Evolutionary conservation across 2,113 vertebrate species (phyloP), one percentile per base, ranked within the genome.

Genomic region (Megaceryle torquata): DNA sequence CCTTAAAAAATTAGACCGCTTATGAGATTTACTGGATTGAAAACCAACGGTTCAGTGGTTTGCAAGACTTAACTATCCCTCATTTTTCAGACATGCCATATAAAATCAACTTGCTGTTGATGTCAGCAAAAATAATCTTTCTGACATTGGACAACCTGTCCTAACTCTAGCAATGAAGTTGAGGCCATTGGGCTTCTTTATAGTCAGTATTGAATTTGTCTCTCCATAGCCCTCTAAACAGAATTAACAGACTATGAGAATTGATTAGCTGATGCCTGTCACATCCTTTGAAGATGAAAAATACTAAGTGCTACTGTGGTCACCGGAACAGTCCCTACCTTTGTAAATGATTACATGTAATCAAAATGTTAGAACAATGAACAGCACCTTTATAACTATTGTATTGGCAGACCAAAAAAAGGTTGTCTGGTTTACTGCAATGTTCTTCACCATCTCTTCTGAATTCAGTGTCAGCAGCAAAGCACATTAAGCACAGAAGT

Each of bases 211-310:
- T 63, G 35, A 78, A 82, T 88, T 77, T 0, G 1, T 83, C 15
- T 74, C 7, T 80, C 48, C 5, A 6, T 61, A 85, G 4, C 4
- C 8, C 35, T 81, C 51, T 83, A 59, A 91, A 86, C 2, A 74
- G 69, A 78, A 67, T 41, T 63, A 82, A 88, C 79, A 51, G 18
- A 5, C 29, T 81, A 19, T 56, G 22, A 74, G 28, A 82, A 77
- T 83, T 91, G 84, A 89, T 77, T 89, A 94, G 20, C 51, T 81
- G 59, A 28, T 88, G 19, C 9, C 59, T 88, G 63, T 72, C 64
- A 43, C 37, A 65, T 69, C 25, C 17, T 89, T 88, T 82, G 67
- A 89, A 85, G 56, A 82, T 57, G 19, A 69, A 87, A 91, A 85
- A 69, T 59, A 39, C 15, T 51, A 56, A 83, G 46, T 46, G 24